phyloP scores from a whole-genome alignment of 2,888 invertebrate genomes.

The Stenodema calcarata region DNA sequence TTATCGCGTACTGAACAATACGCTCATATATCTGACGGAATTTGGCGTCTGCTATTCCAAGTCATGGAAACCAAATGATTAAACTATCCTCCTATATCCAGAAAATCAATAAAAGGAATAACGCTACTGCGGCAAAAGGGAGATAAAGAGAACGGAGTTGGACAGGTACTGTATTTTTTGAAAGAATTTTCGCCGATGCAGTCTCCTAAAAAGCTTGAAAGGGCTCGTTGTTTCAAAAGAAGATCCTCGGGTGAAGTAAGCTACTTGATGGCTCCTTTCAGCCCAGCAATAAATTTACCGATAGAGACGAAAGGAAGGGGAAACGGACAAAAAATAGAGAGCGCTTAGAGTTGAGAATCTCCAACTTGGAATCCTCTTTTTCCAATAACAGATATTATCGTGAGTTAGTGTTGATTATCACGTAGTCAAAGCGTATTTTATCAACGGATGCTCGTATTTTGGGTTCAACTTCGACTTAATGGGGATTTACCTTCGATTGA shows the following conservation, averaged over 20 bases:
- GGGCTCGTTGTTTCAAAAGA: neutral
- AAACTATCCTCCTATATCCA: neutral
- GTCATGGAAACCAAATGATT: too few relatives aligned
- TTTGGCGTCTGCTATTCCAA: too few relatives aligned
- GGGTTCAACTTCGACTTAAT: too few relatives aligned
- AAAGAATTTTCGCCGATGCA: neutral
- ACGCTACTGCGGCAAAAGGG: neutral
- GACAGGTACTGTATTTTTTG: neutral
- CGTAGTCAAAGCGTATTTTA: neutral
- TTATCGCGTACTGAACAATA: too few relatives aligned
- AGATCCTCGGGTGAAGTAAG: neutral
- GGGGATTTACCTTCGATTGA: too few relatives aligned
- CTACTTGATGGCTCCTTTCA: constrained; percentile 13
- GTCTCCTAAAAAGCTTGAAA: neutral
- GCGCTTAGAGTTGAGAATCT: neutral
- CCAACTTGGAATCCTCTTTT: neutral
- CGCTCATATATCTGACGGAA: too few relatives aligned
- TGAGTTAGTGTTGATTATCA: neutral
- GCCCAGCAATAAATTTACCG: neutral
- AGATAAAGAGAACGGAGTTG: neutral
- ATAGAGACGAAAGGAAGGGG: neutral
- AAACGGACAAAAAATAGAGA: neutral
- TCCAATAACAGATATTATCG: neutral
- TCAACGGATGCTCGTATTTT: too few relatives aligned
- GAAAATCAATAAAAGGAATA: neutral